Evolutionary conservation across 2,113 vertebrate species (phyloP).

Genomic region (Sterrhoptilus dennistouni): DNA sequence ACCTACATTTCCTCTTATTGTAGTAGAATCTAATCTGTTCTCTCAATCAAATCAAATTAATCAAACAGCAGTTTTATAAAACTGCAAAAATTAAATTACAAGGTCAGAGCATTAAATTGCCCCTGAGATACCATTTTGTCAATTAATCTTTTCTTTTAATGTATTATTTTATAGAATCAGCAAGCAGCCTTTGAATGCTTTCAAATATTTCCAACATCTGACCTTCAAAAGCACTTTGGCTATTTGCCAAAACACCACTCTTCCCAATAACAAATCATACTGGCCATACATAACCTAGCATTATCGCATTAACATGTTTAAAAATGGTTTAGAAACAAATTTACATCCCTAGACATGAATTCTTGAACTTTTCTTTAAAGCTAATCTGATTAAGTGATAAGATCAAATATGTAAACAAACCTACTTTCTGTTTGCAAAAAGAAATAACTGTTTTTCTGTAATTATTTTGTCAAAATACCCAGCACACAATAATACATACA

Average conservation of each 20-base stretch:
- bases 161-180: not conserved
- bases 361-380: not conserved
- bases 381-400: not conserved
- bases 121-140: not conserved
- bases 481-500: not conserved
- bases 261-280: not conserved
- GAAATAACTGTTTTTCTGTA: not conserved
- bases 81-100: not conserved
- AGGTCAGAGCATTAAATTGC: not conserved
- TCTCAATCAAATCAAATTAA: not conserved
- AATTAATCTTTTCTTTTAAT: conserved; percentile 9
- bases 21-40: not conserved
- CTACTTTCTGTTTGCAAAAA: not conserved
- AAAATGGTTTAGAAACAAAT: not conserved
- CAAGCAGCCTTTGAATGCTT: not conserved
- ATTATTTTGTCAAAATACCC: not conserved
- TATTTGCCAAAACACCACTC: not conserved
- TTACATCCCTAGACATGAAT: not conserved
- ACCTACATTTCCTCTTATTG: not conserved
- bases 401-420: not conserved
- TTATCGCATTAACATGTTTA: not conserved
- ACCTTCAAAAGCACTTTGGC: conserved; percentile 27
- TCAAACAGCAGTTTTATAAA: not conserved
- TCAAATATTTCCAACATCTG: not conserved
- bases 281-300: not conserved